Evolutionary conservation across 1,140 invertebrate genomes (phyloP), one percentile per base, ranked within the genome.

Genomic region (Diachasmimorpha longicaudata): DNA sequence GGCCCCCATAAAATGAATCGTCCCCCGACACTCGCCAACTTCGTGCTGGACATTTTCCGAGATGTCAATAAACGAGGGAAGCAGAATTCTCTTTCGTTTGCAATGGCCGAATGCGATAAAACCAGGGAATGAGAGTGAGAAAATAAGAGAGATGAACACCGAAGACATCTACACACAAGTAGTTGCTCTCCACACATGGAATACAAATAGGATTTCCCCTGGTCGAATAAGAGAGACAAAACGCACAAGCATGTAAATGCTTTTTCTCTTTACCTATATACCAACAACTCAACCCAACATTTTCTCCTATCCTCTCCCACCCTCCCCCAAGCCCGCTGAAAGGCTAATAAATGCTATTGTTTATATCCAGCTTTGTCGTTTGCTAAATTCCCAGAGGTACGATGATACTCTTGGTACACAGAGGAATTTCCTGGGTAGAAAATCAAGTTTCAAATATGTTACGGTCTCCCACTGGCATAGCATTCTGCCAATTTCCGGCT

Each of bases 281-380:
- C 42, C 2, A 6, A 77, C 42, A 44, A 68, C 55, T 52, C 48
- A 75, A 52, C 68, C 31, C 48, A 77, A 36, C 70, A 77, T 77
- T 77, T 78, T 78, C 72, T 71, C 71, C 77, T 55, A n/a, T n/a
- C n/a, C n/a, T 14, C 4, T 4, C 46, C 46, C 46, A 6, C 46
- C 16, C 46, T 19, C 46, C 48, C 48, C 19, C 6, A 1, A 9
- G 0, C 4, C 52, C 39, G 70, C 66, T 74, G 58, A 58, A 52
- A 78, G 70, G 48, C 70, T 73, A 78, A 78, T 78, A 78, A 78
- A 78, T 76, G 77, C 71, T 78, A 78, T 78, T 78, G 77, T 78
- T 78, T 78, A 78, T 78, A 76, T 36, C 69, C 46, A 58, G 72
- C 74, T 78, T 75, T 75, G 77, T 78, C 74, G 25, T 73, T 36